Base-by-base conservation (phyloP, 2,797 vertebrate species). In the Diceros bicornis region DNA sequence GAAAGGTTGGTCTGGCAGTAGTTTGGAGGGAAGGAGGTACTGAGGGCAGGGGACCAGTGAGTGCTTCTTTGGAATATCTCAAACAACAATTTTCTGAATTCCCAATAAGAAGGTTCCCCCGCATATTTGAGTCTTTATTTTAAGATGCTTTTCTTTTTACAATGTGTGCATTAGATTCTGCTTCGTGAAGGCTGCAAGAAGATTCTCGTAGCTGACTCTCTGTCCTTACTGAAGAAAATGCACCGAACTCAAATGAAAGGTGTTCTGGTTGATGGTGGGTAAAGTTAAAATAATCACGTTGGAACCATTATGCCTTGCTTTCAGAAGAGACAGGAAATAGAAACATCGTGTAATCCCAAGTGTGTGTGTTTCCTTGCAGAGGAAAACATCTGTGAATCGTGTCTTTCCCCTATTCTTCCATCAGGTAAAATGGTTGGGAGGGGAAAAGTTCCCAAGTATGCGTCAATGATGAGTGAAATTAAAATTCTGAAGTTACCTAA, bases 111-210 rank as follows among this genome's bases (percentile, higher is more conserved):
- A 14, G 6, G 1, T 16, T 59, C 17, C 2, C 4, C 27, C 13
- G 37, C 32, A n/a, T 9, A 44, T 1, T 32, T 34, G 27, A 64
- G 21, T 81, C 44, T 72, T 16, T n/a, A n/a, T 16, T 25, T 90
- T 69, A 87, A 84, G 59, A 27, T 55, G 32, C 1, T 14, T 86
- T 97, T 95, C 85, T 20, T 96, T 52, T 93, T 92, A 77, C 29
- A 50, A 66, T 96, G 79, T 98, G 72, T 91, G 6, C 41, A 59
- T 90, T 97, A 99, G 99, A 99, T 99, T 97, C 98, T 99, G 82
- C 98, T 99, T 96, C 99, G 99, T 77, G 99, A 99, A 98, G 99
- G 99, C 2, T 99, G 99, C 98, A 99, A 99, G 98, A 99, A 99
- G 99, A 99, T 99, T 92, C 99, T 99, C 3, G 99, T 99, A 89